Evolutionary conservation across 2,888 invertebrate genomes (phyloP).

Genomic region (Sericinus montela): DNA sequence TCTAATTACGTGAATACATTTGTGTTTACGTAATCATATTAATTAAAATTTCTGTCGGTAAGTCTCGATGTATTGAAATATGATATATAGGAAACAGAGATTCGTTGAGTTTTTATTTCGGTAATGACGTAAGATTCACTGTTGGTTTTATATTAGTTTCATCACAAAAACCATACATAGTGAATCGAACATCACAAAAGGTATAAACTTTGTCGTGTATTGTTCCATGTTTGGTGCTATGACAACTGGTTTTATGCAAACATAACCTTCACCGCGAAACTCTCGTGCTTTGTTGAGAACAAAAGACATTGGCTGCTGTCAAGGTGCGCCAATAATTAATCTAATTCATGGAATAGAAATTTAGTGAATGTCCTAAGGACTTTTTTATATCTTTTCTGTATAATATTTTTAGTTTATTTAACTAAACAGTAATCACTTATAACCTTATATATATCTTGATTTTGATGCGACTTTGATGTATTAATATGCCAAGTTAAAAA

Average conservation of each 20-base stretch:
- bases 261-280: background rate
- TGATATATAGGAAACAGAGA: too few species aligned
- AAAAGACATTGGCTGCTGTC: slow-evolving; percentile 17
- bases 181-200: slow-evolving; percentile 1
- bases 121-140: background rate
- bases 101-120: too few species aligned
- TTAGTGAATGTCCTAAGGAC: background rate
- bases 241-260: slow-evolving; percentile 16
- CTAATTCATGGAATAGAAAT: background rate
- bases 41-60: too few species aligned
- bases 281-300: background rate
- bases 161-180: background rate
- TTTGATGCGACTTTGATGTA: too few species aligned
- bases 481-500: too few species aligned
- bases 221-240: slow-evolving; percentile 8
- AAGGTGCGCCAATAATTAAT: slow-evolving; percentile 3
- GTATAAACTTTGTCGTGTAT: slow-evolving; percentile 8
- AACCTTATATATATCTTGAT: too few species aligned
- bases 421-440: background rate
- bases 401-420: background rate
- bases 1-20: too few species aligned
- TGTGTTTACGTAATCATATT: too few species aligned
- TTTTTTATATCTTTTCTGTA: background rate
- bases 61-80: too few species aligned
- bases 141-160: background rate